Evolutionary conservation across 1,140 invertebrate genomes (phyloP).

Genomic region (Eurosta solidaginis): DNA sequence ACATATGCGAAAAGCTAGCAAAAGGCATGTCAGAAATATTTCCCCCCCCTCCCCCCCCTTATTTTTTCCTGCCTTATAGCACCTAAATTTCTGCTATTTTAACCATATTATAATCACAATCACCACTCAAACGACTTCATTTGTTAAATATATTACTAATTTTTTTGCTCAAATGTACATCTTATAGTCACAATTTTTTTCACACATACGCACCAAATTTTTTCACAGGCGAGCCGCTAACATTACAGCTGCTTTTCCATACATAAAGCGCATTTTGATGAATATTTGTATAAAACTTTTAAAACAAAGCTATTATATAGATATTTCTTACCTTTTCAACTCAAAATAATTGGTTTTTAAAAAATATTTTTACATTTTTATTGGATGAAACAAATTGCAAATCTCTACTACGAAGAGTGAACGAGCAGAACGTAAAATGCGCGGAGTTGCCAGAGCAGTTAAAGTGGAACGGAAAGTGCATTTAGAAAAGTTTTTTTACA

Average conservation of each 20-base stretch:
- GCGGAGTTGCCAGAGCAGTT: background rate
- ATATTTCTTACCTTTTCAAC: background rate
- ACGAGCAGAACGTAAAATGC: background rate
- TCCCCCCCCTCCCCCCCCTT: no score
- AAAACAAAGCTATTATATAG: background rate
- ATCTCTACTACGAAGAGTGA: constrained; percentile 5
- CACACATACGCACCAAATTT: background rate
- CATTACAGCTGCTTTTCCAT: background rate
- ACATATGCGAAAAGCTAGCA: background rate
- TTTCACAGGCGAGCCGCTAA: background rate
- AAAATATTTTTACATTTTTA: constrained; percentile 12
- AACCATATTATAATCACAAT: no score
- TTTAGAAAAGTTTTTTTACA: background rate
- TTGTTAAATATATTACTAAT: no score
- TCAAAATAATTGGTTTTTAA: background rate
- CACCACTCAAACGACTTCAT: no score
- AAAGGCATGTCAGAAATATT: background rate
- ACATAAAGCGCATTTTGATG: background rate
- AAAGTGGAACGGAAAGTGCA: no score
- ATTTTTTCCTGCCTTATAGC: no score
- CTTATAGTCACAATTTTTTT: background rate
- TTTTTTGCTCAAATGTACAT: no score
- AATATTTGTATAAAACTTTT: background rate
- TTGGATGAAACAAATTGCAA: background rate
- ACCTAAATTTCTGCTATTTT: no score